Evolutionary conservation across 1,140 invertebrate species (phyloP), one percentile per base, ranked within the genome.

Genomic region (Drosophila leontia): DNA sequence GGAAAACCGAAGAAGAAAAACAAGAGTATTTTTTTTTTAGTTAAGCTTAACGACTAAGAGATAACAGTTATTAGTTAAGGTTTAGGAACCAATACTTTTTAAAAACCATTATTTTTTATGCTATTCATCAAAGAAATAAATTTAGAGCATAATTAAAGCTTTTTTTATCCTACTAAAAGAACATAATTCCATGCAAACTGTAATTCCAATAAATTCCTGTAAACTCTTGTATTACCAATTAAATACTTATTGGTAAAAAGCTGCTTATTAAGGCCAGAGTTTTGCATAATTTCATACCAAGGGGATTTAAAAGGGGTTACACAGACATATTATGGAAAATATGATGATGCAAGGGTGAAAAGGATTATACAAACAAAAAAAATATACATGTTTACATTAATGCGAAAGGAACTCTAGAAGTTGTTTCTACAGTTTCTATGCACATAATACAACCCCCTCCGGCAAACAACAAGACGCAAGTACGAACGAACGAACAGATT

Each of bases 401-500:
- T 19, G 19, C 13, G 11, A 62, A 62, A 17, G 29, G 15, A 39
- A 23, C 19, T 57, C 42, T 26, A 17, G 5, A 11, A 44, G 15
- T 44, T 65, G 53, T 56, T n/a, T 41, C 17, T 41, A 29, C 59
- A 61, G 58, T 65, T 65, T 32, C 57, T 26, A 44, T 62, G 29
- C 32, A 35, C 42, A 62, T 44, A 44, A 65, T 65, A 50, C 65
- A 63, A 37, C 59, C 47, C 60, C 34, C 62, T 69, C 32, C 12
- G 42, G 29, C 32, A 7, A 53, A 70, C 23, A 69, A 67, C 32
- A 70, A 51, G 29, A 29, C 23, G 26, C 64, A 17, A 58, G 57
- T 58, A 58, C 35, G n/a, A 57, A 58, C 37, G 59, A 51, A 53
- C 47, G 51, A 57, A 71, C 71, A 78, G 75, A 69, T 87, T 82